Base-by-base conservation (phyloP, 2,888 invertebrate genomes). In the Achlya flavicornis region DNA sequence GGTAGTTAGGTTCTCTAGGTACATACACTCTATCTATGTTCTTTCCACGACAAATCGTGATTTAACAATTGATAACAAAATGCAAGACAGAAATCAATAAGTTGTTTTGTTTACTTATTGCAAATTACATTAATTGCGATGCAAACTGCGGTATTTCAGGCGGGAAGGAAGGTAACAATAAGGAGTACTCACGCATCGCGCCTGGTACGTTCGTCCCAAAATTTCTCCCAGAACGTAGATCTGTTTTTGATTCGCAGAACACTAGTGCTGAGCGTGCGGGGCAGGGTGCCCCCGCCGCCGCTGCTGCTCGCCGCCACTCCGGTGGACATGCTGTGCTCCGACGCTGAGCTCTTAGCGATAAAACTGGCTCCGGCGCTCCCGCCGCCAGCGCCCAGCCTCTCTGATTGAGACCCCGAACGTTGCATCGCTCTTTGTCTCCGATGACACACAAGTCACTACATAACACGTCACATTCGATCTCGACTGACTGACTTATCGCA, bases 151-250 rank as follows among this genome's bases (percentile, higher is more conserved):
- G 6, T 12, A 38, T 58, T 16, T 35, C 33, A 58, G 26, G 58
- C 33, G 14, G 33, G n/a, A n/a, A n/a, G n/a, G n/a, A n/a, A 35
- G 7, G 16, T 1, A 58, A 35, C 35, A 3, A 14, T 35, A 32
- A n/a, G 16, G 11, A n/a, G 41, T 60, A 96, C 96, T 96, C 94
- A 96, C 96, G 94, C 95, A 85, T 96, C 95, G 74, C 96, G 93
- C 72, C 95, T 95, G 67, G 94, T 95, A 75, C 95, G 94, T 74
- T 96, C 95, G 77, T 96, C 95, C 95, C 96, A 96, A 90, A 97
- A 97, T 89, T 97, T 97, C 83, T 97, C 97, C 97, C 97, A 97
- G 88, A 97, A 98, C 60, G 96, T 95, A 69, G 96, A 96, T 77
- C 97, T 94, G 86, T 96, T 95, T 81, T 97, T 96, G 83, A 97